A percentile compares a stretch with the other conserved stretches of the same genome.
phyloP scores from a whole-genome alignment of 92 coral and sea anemone species.

The Montipora capitata region DNA sequence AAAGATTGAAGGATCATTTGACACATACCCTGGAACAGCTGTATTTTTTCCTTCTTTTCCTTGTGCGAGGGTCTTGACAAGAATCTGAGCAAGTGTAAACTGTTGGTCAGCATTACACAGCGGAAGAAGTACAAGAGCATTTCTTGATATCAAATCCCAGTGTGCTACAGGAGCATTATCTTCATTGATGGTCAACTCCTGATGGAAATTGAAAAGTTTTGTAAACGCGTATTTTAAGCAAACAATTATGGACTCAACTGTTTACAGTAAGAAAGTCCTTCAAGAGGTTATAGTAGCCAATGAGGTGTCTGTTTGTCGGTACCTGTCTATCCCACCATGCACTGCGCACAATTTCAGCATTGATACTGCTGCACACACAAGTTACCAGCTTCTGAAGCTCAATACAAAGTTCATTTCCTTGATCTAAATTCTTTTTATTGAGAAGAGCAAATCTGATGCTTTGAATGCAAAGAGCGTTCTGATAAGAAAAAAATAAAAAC shows the following conservation, averaged over 20 bases:
- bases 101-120: slow-evolving; percentile 64
- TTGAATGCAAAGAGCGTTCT: slow-evolving; percentile 45
- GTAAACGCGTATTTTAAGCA: no score
- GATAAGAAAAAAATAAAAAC: not conserved
- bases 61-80: slow-evolving; percentile 28
- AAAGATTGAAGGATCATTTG: no score
- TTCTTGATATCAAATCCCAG: slow-evolving; percentile 74
- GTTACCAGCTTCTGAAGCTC: slow-evolving; percentile 17
- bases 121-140: slow-evolving; percentile 66
- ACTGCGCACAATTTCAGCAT: not conserved
- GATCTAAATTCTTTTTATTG: not conserved
- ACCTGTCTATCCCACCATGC: slow-evolving; percentile 49
- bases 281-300: not conserved
- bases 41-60: not conserved
- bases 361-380: slow-evolving; percentile 8
- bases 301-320: not conserved
- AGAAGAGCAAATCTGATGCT: slow-evolving; percentile 32
- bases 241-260: no score
- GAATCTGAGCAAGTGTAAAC: slow-evolving; percentile 39
- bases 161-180: slow-evolving; percentile 70
- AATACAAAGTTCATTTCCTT: not conserved
- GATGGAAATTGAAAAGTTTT: not conserved
- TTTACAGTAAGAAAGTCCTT: not conserved
- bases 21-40: slow-evolving; percentile 25
- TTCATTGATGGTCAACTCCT: slow-evolving; percentile 71